Evolutionary conservation across 1,140 invertebrate genomes (phyloP), one percentile per base, ranked within the genome.

Genomic region (Piezodorus guildinii): DNA sequence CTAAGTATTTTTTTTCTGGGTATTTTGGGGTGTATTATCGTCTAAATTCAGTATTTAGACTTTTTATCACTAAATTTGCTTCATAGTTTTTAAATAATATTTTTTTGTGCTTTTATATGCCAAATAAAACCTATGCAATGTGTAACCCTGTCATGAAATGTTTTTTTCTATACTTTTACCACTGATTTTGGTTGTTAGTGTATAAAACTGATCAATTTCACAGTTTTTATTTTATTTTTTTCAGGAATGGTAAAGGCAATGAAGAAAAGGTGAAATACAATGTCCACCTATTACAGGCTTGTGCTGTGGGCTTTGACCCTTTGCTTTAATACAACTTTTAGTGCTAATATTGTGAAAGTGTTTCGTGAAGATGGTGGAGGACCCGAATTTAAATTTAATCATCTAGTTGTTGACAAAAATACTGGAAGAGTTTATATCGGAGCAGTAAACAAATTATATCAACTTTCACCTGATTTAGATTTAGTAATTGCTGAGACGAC

Each of bases 361-460:
- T 68, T 72, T 68, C 69, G 68, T 64, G 69, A 71, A 66, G 63
- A 70, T 60, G 27, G 30, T 34, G 30, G 39, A 23, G 58, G 30
- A 34, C 30, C 43, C 9, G 68, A 69, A 39, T 56, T 56, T 15
- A 44, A 44, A 64, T 85, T 87, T 80, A 90, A 92, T 75, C 91
- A 96, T 76, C 78, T 96, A 66, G 88, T 91, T 30, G 87, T 96
- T 63, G 91, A 96, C 75, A 90, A 88, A 73, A 89, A 91, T 75
- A 94, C 91, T 16, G 92, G 91, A 43, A 81, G 91, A 49, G 81
- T 97, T 12, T 98, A 92, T 79, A 83, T 98, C 56, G 95, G 94
- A 60, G 94, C 90, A 44, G 90, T 96, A 10, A 98, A 98, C 77
- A 80, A 84, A 60, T 81, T 99, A 39, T 97, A 94, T 75, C 92